Base-by-base conservation (phyloP, 92 coral and sea anemone species). In the Phenganax subtilis region DNA sequence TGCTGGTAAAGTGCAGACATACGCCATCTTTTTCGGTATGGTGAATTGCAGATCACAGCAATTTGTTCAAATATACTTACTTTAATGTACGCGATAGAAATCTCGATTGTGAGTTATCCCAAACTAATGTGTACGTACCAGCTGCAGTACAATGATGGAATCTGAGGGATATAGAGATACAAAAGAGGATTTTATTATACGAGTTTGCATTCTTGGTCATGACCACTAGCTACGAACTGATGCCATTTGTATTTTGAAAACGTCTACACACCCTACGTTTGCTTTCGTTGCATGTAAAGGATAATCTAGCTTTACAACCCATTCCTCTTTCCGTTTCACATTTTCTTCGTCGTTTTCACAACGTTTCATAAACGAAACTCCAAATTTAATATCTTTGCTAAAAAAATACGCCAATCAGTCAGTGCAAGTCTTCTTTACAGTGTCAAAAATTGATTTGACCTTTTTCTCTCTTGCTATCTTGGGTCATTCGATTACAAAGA, bases 61-160 rank as follows among this genome's bases (percentile, higher is more conserved):
- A 57, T 17, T 57, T 77, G 28, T 25, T 8, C 7, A 1, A 72
- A 82, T 14, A 28, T 57, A 71, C 97, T 90, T 64, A 96, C 99
- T 90, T 96, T 82, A 96, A 69, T 10, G 97, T 90, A 54, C 93
- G 86, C 51, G 99, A 92, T 28, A 92, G 82, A 90, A 97, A 92
- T 57, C 90, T 92, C 85, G 92, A 90, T 47, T 92, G 88, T 74
- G 90, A 84, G 67, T 96, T 96, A 74, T 96, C 99, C 99, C 99
- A 96, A 44, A 96, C 89, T 15, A 96, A 74, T 8, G 90, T 90
- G 61, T 97, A 92, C 37, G 93, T 90, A 12, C 99, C 99, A 37
- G 99, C 91, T 71, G 97, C 90, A 16, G 96, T 90, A 20, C 93
- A 91, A 1, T 97, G 52, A 57, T 90, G 88, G 66, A 89, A 96